These are phyloP conservation scores for Poeciliopsis paucimaculata DNA, from an alignment of 2,797 vertebrate species.

Conservation along the genomic window DNA sequence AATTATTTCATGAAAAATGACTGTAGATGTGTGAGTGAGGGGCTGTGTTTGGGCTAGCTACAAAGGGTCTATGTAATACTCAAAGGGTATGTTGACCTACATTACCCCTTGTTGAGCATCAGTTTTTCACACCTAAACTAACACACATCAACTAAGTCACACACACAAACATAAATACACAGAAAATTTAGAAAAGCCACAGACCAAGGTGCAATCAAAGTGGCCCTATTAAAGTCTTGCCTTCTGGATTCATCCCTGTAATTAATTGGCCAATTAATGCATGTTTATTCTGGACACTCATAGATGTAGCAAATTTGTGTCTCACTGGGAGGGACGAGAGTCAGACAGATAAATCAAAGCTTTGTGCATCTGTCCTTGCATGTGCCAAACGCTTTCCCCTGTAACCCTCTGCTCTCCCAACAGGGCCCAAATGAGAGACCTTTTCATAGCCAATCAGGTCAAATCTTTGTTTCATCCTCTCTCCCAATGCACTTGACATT, in stretches of 20 bases:
- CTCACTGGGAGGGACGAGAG: constrained; percentile 73
- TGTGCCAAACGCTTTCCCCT: constrained; percentile 71
- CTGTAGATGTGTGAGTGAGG: constrained; percentile 54
- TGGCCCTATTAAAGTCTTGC: constrained; percentile 61
- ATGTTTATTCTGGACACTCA: constrained; percentile 81
- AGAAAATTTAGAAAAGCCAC: constrained; percentile 34
- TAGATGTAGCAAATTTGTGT: constrained; percentile 63
- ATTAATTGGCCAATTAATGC: constrained; percentile 83
- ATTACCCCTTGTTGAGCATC: constrained; percentile 75
- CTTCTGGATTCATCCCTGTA: constrained; percentile 74
- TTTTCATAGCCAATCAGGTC: constrained; percentile 80
- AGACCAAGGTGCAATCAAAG: constrained; percentile 70
- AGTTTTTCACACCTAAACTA: constrained; percentile 51
- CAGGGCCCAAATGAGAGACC: constrained; percentile 75
- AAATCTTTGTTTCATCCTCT: constrained; percentile 79
- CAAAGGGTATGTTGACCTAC: constrained; percentile 77
- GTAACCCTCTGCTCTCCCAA: constrained; percentile 66
- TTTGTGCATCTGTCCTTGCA: constrained; percentile 77
- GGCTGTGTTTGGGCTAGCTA: constrained; percentile 57
- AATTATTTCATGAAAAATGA: constrained; percentile 43
- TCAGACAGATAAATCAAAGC: constrained; percentile 84
- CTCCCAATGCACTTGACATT: constrained; percentile 81
- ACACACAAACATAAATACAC: constrained; percentile 29
- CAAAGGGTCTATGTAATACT: constrained; percentile 58
- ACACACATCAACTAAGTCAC: constrained; percentile 25